Percentiles rank a stretch among this genome's conserved stretches.
Conservation (phyloP, 2,888 invertebrate species). For the Serripes groenlandicus region DNA sequence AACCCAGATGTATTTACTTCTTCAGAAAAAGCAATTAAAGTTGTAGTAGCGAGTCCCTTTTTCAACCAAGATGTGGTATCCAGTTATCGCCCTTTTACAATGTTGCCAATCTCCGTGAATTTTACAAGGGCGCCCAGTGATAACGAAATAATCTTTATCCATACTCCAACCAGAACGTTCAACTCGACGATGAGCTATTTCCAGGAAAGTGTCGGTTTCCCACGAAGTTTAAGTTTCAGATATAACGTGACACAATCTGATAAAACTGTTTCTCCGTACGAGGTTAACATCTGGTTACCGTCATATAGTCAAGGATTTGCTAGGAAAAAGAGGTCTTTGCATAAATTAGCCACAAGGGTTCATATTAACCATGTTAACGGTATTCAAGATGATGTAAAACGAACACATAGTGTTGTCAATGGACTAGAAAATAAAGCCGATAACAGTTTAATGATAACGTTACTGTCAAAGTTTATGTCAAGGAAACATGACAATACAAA, state of each 20-base stretch:
- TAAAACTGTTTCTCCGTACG: background rate
- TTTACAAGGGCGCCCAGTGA: slow-evolving; percentile 24
- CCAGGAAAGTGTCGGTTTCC: no score
- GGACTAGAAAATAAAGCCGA: no score
- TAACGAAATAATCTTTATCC: slow-evolving; percentile 35
- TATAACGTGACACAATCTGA: slow-evolving; percentile 1
- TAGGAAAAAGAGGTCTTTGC: background rate
- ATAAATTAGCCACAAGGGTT: background rate
- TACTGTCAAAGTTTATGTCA: no score
- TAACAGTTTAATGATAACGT: no score
- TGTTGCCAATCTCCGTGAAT: slow-evolving; percentile 22
- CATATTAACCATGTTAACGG: no score
- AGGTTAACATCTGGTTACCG: slow-evolving; percentile 5
- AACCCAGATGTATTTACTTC: no score
- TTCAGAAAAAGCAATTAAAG: slow-evolving; percentile 8
- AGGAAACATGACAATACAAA: no score
- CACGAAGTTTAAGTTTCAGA: background rate
- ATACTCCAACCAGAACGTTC: slow-evolving; percentile 36
- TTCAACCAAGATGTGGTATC: slow-evolving; percentile 27
- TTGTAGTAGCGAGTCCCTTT: slow-evolving; percentile 10
- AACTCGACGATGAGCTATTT: slow-evolving; percentile 38
- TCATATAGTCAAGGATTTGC: background rate
- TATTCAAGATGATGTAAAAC: no score
- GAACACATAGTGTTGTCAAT: no score
- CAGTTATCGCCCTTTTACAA: slow-evolving; percentile 1